Percentiles rank a stretch among this genome's conserved stretches.
These are phyloP conservation scores for Macropus fuliginosus DNA, from an alignment of 2,797 vertebrate genomes.

Conservation along the genomic window DNA sequence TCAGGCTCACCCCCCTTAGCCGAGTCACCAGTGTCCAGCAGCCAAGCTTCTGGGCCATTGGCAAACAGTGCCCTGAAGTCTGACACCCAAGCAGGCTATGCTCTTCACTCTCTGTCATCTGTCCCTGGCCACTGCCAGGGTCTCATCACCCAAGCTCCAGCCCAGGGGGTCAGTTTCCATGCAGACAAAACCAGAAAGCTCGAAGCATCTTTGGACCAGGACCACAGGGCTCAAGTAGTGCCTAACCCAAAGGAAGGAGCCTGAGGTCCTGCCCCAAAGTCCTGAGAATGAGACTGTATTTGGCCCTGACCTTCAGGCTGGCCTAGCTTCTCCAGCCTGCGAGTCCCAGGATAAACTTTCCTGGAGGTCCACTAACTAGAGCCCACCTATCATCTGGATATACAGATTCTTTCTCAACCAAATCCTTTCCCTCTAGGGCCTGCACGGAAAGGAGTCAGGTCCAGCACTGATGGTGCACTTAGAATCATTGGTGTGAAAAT, in stretches of 20 bases:
- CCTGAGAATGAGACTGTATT: not conserved
- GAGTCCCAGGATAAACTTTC: not conserved
- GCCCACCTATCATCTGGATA: not conserved
- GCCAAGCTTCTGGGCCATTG: not conserved
- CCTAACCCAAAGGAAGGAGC: not conserved
- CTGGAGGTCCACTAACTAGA: not conserved
- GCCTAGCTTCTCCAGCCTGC: not conserved
- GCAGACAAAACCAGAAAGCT: not conserved
- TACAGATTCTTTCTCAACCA: too few relatives aligned
- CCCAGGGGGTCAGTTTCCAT: not conserved
- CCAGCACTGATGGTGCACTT: not conserved
- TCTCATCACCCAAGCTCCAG: too few relatives aligned
- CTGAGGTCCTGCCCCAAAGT: not conserved
- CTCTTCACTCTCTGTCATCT: not conserved
- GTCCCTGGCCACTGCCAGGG: not conserved
- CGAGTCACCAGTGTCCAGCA: not conserved
- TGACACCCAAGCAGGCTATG: not conserved
- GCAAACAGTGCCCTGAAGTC: not conserved
- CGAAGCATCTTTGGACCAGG: not conserved
- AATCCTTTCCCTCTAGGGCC: not conserved
- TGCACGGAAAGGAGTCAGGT: not conserved
- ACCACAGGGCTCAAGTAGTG: not conserved
- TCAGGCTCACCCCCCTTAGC: not conserved
- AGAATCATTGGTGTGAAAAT: not conserved
- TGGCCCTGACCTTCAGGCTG: not conserved